These are phyloP conservation scores for Lordiphosa clarofinis DNA, from an alignment of 1,140 invertebrate species.

Conservation along the genomic window DNA sequence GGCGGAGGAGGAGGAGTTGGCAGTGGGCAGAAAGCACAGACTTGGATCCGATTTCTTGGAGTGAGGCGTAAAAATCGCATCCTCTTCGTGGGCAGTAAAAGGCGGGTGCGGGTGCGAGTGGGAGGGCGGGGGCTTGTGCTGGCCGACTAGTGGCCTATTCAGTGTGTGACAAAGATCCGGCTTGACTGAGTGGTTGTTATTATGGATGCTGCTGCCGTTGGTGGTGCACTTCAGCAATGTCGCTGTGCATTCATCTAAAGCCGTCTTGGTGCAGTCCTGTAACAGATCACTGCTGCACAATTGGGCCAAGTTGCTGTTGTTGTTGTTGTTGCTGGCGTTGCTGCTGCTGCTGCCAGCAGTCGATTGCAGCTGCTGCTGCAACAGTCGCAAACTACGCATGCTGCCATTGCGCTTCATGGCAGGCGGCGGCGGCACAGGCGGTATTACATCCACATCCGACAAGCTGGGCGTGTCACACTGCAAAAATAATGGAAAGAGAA, in stretches of 20 bases:
- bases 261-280: conserved; percentile 66
- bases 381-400: conserved; percentile 65
- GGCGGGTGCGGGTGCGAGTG: conserved; percentile 25
- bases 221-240: conserved; percentile 69
- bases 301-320: conserved; percentile 53
- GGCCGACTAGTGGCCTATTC: conserved; percentile 15
- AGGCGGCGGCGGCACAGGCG: conserved; percentile 73
- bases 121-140: conserved; percentile 28
- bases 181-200: conserved; percentile 34
- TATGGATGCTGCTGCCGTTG: conserved; percentile 26
- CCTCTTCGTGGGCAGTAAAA: conserved; percentile 57
- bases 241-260: conserved; percentile 70
- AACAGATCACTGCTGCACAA: conserved; percentile 68
- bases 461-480: conserved; percentile 69
- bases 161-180: conserved; percentile 61
- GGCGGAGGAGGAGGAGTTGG: conserved; percentile 6
- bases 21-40: conserved; percentile 57
- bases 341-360: conserved; percentile 36
- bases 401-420: conserved; percentile 70
- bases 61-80: conserved; percentile 68
- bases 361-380: conserved; percentile 62
- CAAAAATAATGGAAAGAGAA: conserved; percentile 8
- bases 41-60: conserved; percentile 71
- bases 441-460: conserved; percentile 76
- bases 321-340: conserved; percentile 39